Evolutionary conservation across 2,797 vertebrate species (phyloP), one percentile per base, ranked within the genome.

Genomic region (Acanthopagrus latus): DNA sequence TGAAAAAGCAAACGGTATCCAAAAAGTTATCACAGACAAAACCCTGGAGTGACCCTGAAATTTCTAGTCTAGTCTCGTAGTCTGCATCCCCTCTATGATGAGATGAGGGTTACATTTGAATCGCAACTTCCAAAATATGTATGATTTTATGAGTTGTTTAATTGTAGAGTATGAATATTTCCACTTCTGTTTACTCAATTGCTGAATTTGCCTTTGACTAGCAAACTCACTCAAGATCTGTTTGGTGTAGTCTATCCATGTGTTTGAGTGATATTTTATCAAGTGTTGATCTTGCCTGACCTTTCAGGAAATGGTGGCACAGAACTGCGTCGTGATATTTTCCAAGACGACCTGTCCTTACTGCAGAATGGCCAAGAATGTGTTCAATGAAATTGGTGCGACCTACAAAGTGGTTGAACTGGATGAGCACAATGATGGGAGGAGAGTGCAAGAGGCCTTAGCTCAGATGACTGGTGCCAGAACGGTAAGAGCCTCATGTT

Each of bases 321-420:
- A 94, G 71, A 97, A 99, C 90, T 99, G 97, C 27, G 96, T 99
- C 11, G 98, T 99, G 85, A 99, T 99, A 91, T 99, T 99, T 94
- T 99, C 98, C 64, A 99, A 99, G 94, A 97, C 96, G 78, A 97
- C 95, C 0, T 99, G 98, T 58, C 93, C 94, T 21, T 99, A 97
- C 77, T 99, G 98, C 92, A 95, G 89, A 80, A 98, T 98, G 97
- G 96, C 97, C 73, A 99, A 99, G 88, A 95, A 96, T 0, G 93
- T 99, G 11, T 99, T 99, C 89, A 96, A 94, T 14, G 93, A 95
- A 89, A 96, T 99, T 20, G 96, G 97, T 8, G 90, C 97, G 0
- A 89, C 81, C 21, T 99, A 97, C 66, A 97, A 94, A 92, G 96
- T 95, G 46, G 88, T 99, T 17, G 98, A 99, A 84, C 83, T 99